Evolutionary conservation across 1,140 invertebrate genomes (phyloP), one percentile per base, ranked within the genome.

Genomic region (Ostrea denselamellosa): DNA sequence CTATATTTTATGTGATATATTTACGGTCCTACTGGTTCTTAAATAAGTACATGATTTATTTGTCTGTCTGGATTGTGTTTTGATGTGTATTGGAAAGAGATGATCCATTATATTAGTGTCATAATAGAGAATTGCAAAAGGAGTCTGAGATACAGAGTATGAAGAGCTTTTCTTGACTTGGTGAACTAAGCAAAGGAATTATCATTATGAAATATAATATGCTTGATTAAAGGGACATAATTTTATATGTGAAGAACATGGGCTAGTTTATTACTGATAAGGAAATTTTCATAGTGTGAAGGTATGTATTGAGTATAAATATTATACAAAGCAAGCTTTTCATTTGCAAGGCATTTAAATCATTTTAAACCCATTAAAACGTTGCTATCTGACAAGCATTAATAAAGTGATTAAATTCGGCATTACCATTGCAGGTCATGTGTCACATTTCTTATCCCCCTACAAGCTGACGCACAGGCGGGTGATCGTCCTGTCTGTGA

Each of bases 331-430:
- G 68, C 68, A 28, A 77, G 25, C 68, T 77, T 77, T 77, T 77
- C 68, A 77, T 77, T 77, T 77, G 68, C 28, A 25, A 77, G 68
- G 28, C 68, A 77, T 77, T 77, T 77, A 77, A 77, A 77, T 77
- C 68, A 77, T 77, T 77, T 77, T 77, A 77, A 77, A 77, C 8
- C 68, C 68, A 77, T 77, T 77, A 77, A 77, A 77, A 77, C 68
- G 68, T 77, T 77, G 68, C 68, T 28, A 77, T 77, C 68, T 77
- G 68, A 77, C 68, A 77, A 25, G 68, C 28, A 77, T 77, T 77
- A 77, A 77, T 77, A 77, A 77, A 77, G 68, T 77, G 68, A 77
- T 77, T 77, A 77, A 77, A 77, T 77, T 77, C 28, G 25, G 68
- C 68, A 77, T 77, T 77, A 77, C 22, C 22, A 77, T 77, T 14